A percentile compares a stretch with the other conserved stretches of the same genome.
phyloP scores from a whole-genome alignment of 2,113 vertebrate genomes.

The Platanista minor region DNA sequence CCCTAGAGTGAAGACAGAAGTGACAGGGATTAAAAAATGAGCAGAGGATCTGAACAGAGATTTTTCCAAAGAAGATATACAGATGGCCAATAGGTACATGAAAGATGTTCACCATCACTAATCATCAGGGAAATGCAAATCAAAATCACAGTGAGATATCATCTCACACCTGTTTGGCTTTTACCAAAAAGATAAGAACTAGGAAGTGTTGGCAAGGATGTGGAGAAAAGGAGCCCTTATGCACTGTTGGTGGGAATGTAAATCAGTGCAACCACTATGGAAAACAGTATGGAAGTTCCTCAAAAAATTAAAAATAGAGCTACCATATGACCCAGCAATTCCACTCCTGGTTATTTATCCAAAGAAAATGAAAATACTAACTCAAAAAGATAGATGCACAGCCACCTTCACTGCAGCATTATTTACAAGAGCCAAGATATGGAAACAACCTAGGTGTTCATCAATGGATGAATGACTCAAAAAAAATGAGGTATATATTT shows the following conservation, averaged over 20 bases:
- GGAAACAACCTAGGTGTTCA: neutral
- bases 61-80: neutral
- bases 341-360: neutral
- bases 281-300: neutral
- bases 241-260: neutral
- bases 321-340: neutral
- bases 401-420: neutral
- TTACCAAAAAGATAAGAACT: neutral
- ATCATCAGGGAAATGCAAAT: neutral
- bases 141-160: neutral
- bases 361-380: neutral
- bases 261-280: neutral
- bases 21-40: neutral
- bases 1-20: slow-evolving; percentile 79
- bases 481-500: too few species aligned
- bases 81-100: neutral
- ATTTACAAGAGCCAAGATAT: neutral
- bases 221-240: neutral
- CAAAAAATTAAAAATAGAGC: neutral
- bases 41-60: neutral
- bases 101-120: neutral
- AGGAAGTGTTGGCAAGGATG: neutral
- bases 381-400: neutral
- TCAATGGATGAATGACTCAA: neutral
- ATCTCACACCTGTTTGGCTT: neutral